Evolutionary conservation across 1,140 invertebrate species (phyloP).

Genomic region (Propsilocerus akamusi): DNA sequence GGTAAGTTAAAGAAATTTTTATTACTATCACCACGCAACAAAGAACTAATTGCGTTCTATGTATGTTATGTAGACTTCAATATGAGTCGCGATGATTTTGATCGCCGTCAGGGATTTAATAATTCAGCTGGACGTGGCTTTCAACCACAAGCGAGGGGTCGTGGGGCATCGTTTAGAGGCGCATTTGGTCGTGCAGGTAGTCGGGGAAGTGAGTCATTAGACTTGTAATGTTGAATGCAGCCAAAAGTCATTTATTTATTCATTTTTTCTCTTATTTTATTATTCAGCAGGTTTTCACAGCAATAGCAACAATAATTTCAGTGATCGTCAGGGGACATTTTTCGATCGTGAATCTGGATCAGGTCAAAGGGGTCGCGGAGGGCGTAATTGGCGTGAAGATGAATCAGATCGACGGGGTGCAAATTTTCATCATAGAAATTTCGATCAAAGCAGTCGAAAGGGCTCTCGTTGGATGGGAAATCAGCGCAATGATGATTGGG

Average conservation of each 20-base stretch:
- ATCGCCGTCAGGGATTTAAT: background rate
- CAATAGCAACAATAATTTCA: conserved; percentile 13
- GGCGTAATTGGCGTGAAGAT: conserved; percentile 20
- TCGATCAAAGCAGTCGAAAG: conserved; percentile 10
- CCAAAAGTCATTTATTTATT: conserved; percentile 9
- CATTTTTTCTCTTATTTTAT: conserved; percentile 9
- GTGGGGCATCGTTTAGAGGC: background rate
- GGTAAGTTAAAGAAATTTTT: background rate
- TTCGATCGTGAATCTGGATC: conserved; percentile 16
- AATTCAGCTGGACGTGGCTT: conserved; percentile 5
- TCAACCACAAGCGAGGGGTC: conserved; percentile 10
- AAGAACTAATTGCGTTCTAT: background rate
- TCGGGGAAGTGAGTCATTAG: conserved; percentile 7
- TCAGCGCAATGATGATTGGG: conserved; percentile 1
- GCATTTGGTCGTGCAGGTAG: conserved; percentile 8
- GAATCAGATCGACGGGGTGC: conserved; percentile 18
- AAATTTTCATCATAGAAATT: conserved; percentile 1
- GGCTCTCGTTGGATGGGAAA: conserved; percentile 10
- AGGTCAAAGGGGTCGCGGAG: conserved; percentile 24
- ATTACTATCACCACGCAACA: conserved; percentile 7
- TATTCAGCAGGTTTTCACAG: background rate
- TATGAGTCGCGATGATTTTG: background rate
- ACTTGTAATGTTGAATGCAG: too few relatives aligned
- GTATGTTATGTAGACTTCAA: background rate
- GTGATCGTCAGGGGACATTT: conserved; percentile 24